Percentiles rank a stretch among this genome's conserved stretches.
Evolutionary conservation across 2,888 invertebrate genomes (phyloP).

Genomic region (Pegoplata infirma): DNA sequence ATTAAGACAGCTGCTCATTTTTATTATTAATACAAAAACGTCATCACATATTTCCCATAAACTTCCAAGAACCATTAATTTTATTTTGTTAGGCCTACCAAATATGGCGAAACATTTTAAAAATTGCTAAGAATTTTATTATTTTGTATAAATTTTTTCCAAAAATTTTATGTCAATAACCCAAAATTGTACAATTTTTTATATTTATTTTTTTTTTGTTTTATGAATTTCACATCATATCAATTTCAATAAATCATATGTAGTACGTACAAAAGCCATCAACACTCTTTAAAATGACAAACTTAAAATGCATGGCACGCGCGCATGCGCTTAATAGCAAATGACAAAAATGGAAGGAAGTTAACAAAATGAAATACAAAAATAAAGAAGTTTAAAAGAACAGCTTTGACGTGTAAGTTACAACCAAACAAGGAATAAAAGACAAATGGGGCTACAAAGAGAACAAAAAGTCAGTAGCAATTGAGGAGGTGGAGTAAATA

Average conservation of each 20-base stretch:
- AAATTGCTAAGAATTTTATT: slow-evolving; percentile 50
- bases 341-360: slow-evolving; percentile 59
- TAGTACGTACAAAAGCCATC: slow-evolving; percentile 24
- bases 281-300: slow-evolving; percentile 36
- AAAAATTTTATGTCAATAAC: slow-evolving; percentile 42
- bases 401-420: slow-evolving; percentile 43
- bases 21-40: neutral
- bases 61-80: neutral
- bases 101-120: slow-evolving; percentile 39
- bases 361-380: slow-evolving; percentile 40
- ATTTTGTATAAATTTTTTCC: slow-evolving; percentile 22
- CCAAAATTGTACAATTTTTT: slow-evolving; percentile 28
- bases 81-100: neutral
- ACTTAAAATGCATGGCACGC: slow-evolving; percentile 65
- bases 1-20: neutral
- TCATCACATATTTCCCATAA: neutral
- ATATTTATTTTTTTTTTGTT: no score
- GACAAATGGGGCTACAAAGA: neutral
- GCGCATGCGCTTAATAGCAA: slow-evolving; percentile 56
- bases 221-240: slow-evolving; percentile 51
- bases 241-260: slow-evolving; percentile 62
- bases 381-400: slow-evolving; percentile 44
- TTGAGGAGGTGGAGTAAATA: neutral
- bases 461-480: neutral
- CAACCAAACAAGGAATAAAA: slow-evolving; percentile 39